Evolutionary conservation across 2,888 invertebrate genomes (phyloP).

Genomic region (Pterobdella sp.): DNA sequence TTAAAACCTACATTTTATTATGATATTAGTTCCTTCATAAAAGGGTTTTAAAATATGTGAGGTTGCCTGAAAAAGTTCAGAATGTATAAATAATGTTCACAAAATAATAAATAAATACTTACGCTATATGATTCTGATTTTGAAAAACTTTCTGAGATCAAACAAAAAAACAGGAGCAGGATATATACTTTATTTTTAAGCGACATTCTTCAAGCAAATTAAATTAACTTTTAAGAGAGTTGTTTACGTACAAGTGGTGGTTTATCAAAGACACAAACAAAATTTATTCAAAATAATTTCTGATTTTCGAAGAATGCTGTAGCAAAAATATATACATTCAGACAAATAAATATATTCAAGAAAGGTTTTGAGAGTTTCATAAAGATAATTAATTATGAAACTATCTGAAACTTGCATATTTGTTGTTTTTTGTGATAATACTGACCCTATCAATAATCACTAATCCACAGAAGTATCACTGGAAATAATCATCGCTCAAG

Average conservation of each 20-base stretch:
- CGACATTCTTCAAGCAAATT: not conserved
- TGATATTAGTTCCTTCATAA: constrained; percentile 4
- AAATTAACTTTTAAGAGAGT: too few species aligned
- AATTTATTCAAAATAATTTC: too few species aligned
- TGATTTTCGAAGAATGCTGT: too few species aligned
- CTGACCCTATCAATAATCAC: too few species aligned
- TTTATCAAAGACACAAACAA: too few species aligned
- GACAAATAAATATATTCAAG: too few species aligned
- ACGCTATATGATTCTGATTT: not conserved
- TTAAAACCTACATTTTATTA: not conserved
- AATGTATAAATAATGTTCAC: not conserved
- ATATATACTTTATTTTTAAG: not conserved
- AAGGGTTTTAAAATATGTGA: not conserved
- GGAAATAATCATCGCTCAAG: not conserved
- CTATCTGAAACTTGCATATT: too few species aligned
- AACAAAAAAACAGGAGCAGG: not conserved
- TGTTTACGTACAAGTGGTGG: too few species aligned
- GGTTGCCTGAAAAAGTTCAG: not conserved
- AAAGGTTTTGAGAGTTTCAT: too few species aligned
- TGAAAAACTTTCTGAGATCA: not conserved
- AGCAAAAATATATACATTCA: too few species aligned
- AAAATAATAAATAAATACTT: not conserved
- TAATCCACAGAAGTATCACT: not conserved
- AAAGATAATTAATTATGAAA: too few species aligned
- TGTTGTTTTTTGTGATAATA: too few species aligned